Conservation (phyloP, 1,140 invertebrate genomes). For the Habropoda laboriosa region DNA sequence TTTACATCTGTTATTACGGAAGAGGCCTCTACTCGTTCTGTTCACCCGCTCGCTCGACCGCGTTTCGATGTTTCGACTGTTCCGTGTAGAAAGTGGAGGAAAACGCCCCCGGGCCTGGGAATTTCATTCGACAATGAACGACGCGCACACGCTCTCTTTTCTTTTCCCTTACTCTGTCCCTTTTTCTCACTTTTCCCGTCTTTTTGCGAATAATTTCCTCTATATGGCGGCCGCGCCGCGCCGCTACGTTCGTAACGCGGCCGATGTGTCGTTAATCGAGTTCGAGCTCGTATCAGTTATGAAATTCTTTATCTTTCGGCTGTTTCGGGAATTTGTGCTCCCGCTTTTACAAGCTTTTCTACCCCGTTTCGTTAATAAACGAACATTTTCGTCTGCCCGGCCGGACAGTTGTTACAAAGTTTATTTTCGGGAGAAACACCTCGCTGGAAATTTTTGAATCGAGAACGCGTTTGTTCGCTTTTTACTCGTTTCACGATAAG, state of each 20-base stretch:
- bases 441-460: not conserved
- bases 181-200: not conserved
- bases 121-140: constrained; percentile 41
- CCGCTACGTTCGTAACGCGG: not conserved
- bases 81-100: constrained; percentile 53
- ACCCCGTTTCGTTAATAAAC: not conserved
- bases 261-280: constrained; percentile 38
- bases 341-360: not conserved
- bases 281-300: constrained; percentile 14
- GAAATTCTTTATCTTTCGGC: constrained; percentile 5
- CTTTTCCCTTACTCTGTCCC: not conserved
- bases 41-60: constrained; percentile 51
- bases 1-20: constrained; percentile 82
- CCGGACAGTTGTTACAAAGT: not conserved
- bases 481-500: not conserved
- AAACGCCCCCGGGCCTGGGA: constrained; percentile 51
- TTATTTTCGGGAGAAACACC: not conserved
- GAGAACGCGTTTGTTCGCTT: not conserved
- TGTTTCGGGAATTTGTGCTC: not conserved
- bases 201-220: constrained; percentile 18
- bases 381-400: not conserved
- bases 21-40: constrained; percentile 68
- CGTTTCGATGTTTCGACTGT: constrained; percentile 66
- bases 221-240: not conserved
- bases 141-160: constrained; percentile 15